Evolutionary conservation across 1,140 invertebrate species (phyloP), one percentile per base, ranked within the genome.

Genomic region (Drosophila suzukii): DNA sequence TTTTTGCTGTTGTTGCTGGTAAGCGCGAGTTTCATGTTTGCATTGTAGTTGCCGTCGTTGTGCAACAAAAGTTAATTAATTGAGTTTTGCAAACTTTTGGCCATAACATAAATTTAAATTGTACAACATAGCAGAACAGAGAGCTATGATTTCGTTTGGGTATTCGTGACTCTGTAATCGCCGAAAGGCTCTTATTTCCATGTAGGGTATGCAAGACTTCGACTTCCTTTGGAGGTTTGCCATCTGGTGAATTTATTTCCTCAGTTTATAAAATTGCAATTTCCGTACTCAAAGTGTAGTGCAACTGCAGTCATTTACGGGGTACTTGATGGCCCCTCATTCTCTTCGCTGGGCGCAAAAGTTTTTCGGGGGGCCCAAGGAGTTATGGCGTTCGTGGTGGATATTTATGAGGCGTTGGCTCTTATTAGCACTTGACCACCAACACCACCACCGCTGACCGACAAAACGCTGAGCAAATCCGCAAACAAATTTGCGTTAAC

Each of bases 11-110:
- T 20, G 46, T 54, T 44, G n/a, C 20, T 30, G 51, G 55, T 53
- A 59, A 59, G 59, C 56, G 62, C 75, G 51, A 50, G 39, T 60
- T 77, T 36, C 65, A 58, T 72, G 58, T 78, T 78, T 65, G 59
- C 50, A 70, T 78, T 77, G 74, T 55, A 71, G 59, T 57, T 77
- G 75, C 56, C 59, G 57, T 66, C 51, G 71, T 74, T 78, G 60
- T 73, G 39, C 51, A 71, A 75, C 84, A 78, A 89, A 89, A 89
- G 84, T 89, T 89, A 89, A 89, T 89, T 89, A 89, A 89, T 89
- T 84, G 84, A 89, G 80, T 89, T 89, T 77, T 83, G 59, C 66
- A 89, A 89, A 89, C 61, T 89, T 84, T 78, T 75, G 71, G 77
- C 80, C 71, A 89, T 88, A 88, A 82, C 79, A 88, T 89, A 83